Base-by-base conservation (phyloP, 2,888 invertebrate species). In the Octonoba sinensis region DNA sequence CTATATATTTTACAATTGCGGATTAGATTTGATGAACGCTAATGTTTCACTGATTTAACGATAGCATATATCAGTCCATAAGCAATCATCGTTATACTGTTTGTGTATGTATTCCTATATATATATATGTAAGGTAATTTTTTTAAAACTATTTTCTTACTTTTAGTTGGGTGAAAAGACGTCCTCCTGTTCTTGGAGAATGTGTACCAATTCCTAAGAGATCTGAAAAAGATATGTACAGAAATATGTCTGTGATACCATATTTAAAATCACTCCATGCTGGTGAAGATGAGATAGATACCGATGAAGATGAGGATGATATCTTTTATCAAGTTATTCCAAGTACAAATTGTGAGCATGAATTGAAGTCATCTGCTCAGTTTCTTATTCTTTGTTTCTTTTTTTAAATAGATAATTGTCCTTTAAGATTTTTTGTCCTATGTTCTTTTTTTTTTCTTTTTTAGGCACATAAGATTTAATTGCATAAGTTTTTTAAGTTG, bases 181-280 rank as follows among this genome's bases (percentile, higher is more conserved):
- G 92, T 86, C 94, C 94, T 57, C 89, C 92, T 0, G 89, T 91
- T 83, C 91, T 91, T 0, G 90, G 91, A 59, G 92, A 92, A 86
- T 90, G 91, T 85, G 94, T 96, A 86, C 91, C 92, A 65, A 93
- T 95, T 85, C 95, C 96, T 60, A 93, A 94, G 70, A 89, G 82
- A 15, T 57, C 69, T 44, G 85, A 85, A 18, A 86, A 86, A 12
- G 88, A 89, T 84, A 56, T 62, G 27, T 84, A 87, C 27, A 86
- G 88, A 22, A 86, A 87, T 69, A 89, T 89, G 88, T 96, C 96
- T 84, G 96, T 96, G 87, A 91, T 97, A 87, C 96, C 96, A 83
- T 96, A 96, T 90, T 91, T 97, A 86, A 93, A 95, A 87, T 94
- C 95, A 88, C 92, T 94, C 86, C 95, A 95, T 89, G 95, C 94